Evolutionary conservation across 2,888 invertebrate genomes (phyloP).

Genomic region (Cyrtodaria siliqua): DNA sequence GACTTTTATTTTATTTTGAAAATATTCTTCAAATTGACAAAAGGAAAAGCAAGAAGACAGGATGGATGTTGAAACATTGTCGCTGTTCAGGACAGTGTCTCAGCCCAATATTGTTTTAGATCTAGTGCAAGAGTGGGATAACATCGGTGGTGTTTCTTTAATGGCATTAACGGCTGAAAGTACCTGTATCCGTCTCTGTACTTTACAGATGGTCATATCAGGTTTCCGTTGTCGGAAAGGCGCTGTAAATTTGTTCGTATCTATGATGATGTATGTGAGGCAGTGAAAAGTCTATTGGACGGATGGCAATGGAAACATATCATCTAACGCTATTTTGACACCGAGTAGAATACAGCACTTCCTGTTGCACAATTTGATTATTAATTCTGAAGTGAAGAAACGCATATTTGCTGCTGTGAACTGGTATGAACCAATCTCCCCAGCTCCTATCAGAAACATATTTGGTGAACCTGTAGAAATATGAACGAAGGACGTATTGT

Average conservation of each 20-base stretch:
- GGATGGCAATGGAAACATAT: neutral
- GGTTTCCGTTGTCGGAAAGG: neutral
- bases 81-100: too few relatives aligned
- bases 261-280: neutral
- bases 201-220: neutral
- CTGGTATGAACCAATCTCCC: neutral
- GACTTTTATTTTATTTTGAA: neutral
- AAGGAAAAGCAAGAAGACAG: too few relatives aligned
- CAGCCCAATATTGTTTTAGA: neutral
- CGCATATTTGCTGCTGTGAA: neutral
- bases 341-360: neutral
- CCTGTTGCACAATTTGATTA: neutral
- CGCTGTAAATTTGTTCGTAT: neutral
- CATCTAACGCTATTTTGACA: neutral
- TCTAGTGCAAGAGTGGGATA: neutral
- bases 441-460: neutral
- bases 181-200: neutral
- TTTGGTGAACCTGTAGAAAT: neutral
- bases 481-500: neutral
- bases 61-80: too few relatives aligned
- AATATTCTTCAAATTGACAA: neutral
- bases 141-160: too few relatives aligned
- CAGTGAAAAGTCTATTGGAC: neutral
- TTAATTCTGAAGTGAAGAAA: neutral
- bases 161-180: neutral